These are phyloP conservation scores for Acanthopagrus latus DNA, from an alignment of 2,797 vertebrate genomes.

Conservation along the genomic window DNA sequence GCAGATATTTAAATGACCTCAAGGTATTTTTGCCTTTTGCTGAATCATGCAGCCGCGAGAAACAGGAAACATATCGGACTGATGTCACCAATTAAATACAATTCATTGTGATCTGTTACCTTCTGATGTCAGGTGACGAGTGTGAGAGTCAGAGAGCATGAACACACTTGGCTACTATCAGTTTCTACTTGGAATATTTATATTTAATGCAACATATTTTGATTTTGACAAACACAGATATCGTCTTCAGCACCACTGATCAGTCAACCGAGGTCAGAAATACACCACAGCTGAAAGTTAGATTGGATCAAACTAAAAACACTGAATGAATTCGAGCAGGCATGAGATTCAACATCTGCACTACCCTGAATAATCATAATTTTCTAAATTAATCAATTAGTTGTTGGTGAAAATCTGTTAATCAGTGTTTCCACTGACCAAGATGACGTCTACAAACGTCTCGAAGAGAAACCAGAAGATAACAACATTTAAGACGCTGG, in stretches of 20 bases:
- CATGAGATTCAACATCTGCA: background rate
- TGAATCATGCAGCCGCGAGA: conserved; percentile 44
- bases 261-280: background rate
- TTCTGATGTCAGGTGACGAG: background rate
- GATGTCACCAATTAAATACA: conserved; percentile 6
- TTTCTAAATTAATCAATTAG: too few species aligned
- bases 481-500: too few species aligned
- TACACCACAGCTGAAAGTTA: background rate
- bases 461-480: too few species aligned
- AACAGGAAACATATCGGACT: conserved; percentile 1
- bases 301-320: background rate
- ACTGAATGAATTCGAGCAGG: too few species aligned
- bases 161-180: background rate
- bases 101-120: background rate
- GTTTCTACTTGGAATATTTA: conserved; percentile 1
- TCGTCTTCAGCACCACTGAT: background rate
- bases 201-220: background rate
- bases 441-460: too few species aligned
- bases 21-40: conserved; percentile 29
- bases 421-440: too few species aligned
- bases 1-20: conserved; percentile 40
- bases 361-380: too few species aligned
- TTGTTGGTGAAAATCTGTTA: too few species aligned
- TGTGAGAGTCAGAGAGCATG: background rate
- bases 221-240: background rate